Evolutionary conservation across 2,888 invertebrate species (phyloP).

Genomic region (Gari tellinella): DNA sequence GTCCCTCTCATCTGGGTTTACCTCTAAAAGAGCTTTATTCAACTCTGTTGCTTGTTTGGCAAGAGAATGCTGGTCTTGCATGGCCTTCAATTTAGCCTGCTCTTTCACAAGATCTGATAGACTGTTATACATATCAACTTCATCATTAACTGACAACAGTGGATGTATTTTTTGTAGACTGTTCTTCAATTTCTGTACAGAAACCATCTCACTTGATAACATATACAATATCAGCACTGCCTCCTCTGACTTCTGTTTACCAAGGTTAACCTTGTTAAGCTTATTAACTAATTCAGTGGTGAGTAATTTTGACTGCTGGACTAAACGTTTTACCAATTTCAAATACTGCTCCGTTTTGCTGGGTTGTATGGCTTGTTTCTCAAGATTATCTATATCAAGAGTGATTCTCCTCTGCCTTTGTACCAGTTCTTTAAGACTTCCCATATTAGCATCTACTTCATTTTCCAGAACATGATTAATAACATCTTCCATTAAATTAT

Average conservation of each 20-base stretch:
- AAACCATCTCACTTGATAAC: conserved; percentile 9
- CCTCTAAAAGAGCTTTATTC: conserved; percentile 21
- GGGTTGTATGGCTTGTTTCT: conserved; percentile 1
- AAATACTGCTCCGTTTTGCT: background rate
- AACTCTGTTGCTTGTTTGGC: conserved; percentile 34
- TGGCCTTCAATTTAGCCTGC: conserved; percentile 9
- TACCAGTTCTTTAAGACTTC: conserved; percentile 23
- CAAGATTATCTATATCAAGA: conserved; percentile 7
- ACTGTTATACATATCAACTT: background rate
- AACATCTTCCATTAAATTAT: conserved; percentile 37
- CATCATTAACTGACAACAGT: background rate
- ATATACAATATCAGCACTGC: conserved; percentile 33
- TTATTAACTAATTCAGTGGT: background rate
- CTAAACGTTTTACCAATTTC: background rate
- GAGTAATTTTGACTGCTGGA: background rate
- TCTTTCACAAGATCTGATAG: conserved; percentile 3
- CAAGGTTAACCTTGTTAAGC: conserved; percentile 7
- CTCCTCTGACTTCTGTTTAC: conserved; percentile 32
- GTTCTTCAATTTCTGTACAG: conserved; percentile 23
- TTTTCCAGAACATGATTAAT: conserved; percentile 46
- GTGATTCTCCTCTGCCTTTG: conserved; percentile 43
- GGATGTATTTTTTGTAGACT: conserved; percentile 1
- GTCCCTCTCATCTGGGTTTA: conserved; percentile 25
- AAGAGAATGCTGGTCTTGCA: background rate
- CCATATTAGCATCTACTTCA: conserved; percentile 8